Percentiles rank a stretch among this genome's conserved stretches.
Conservation (phyloP, 2,113 vertebrate genomes). For the Ammodytes dubius region DNA sequence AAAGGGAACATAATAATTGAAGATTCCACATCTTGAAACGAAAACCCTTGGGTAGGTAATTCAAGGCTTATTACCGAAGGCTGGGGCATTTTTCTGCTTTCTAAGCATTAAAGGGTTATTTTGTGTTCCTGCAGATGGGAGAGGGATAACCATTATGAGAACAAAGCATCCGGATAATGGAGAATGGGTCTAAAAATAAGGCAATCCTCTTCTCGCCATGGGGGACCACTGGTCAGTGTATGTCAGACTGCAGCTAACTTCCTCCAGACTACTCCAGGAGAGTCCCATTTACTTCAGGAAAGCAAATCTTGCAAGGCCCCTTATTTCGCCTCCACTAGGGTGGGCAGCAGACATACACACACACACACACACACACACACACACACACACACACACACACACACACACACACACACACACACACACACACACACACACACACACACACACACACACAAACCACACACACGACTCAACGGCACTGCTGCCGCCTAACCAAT, state of each 20-base stretch:
- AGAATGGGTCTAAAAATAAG: conserved; percentile 85
- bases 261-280: conserved; percentile 62
- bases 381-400: conserved; percentile 45
- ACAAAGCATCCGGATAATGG: conserved; percentile 87
- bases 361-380: conserved; percentile 21
- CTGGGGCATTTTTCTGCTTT: conserved; percentile 86
- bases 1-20: conserved; percentile 89
- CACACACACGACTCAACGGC: conserved; percentile 8
- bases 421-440: too few relatives aligned
- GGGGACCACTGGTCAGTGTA: conserved; percentile 80
- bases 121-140: conserved; percentile 86
- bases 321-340: conserved; percentile 56
- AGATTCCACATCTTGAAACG: conserved; percentile 88
- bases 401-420: conserved; percentile 28
- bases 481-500: conserved; percentile 77
- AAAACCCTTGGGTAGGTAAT: conserved; percentile 88
- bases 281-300: conserved; percentile 40
- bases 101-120: conserved; percentile 89
- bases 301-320: conserved; percentile 35
- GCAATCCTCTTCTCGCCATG: conserved; percentile 73
- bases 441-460: conserved; percentile 35
- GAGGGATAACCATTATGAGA: conserved; percentile 87
- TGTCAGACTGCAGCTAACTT: conserved; percentile 67
- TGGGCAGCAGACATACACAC: conserved; percentile 65
- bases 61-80: conserved; percentile 88